Evolutionary conservation across 2,797 vertebrate genomes (phyloP), one percentile per base, ranked within the genome.

Genomic region (Geotrypetes seraphini): DNA sequence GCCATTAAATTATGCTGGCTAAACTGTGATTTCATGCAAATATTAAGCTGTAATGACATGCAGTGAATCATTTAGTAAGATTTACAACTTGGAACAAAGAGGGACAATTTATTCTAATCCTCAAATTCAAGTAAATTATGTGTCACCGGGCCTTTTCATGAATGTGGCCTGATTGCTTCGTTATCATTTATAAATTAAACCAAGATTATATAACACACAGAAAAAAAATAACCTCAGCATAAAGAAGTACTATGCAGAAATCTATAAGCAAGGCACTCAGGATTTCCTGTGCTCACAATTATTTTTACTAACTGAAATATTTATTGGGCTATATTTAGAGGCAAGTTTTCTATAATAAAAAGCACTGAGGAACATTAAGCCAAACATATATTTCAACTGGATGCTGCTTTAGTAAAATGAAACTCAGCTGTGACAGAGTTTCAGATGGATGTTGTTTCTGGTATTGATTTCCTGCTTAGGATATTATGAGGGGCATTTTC

Each of bases 1-100:
- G 87, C 83, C 79, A 61, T 81, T 83, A 88, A 90, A 93, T 94
- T 90, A 88, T 86, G 79, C 84, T 67, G 66, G 81, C 87, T 90
- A 89, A 94, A 90, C 84, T 86, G 84, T 85, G 86, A 93, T 93
- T 93, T 90, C 90, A 93, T 89, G 89, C 85, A 89, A 90, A 89
- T 89, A 90, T 90, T 88, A 89, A 90, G 83, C 84, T 79, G 55
- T 89, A 92, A 94, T 86, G 86, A 88, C 81, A 86, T 60, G 63
- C 77, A 65, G 79, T 94, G 89, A 94, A 90, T 93, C 83, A 90
- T 85, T 84, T 75, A 69, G 77, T 75, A 79, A 86, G 86, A 88
- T 75, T 85, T 79, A 82, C 74, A 81, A 84, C 60, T 81, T 81
- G 63, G 78, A 89, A 90, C 74, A 86, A 86, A 78, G 70, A 63